Evolutionary conservation across 2,888 invertebrate species (phyloP).

Genomic region (Tipula confusa): DNA sequence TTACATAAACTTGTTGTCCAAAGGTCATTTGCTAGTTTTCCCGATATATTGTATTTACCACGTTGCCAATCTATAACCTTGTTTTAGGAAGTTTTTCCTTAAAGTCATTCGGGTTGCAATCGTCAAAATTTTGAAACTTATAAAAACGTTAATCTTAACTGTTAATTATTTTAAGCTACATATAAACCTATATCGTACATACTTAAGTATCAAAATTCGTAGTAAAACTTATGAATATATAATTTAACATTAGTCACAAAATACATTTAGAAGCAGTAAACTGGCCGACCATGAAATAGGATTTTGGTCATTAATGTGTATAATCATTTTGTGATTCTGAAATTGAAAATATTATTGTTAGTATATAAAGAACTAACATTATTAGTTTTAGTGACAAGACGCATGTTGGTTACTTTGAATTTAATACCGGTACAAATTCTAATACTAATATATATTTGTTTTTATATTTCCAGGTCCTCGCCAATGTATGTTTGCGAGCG

Average conservation of each 20-base stretch:
- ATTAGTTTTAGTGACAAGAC: not conserved
- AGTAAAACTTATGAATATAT: too few species aligned
- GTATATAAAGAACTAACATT: not conserved
- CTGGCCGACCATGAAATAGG: not conserved
- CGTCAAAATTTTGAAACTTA: too few species aligned
- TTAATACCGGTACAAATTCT: not conserved
- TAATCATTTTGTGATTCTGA: not conserved
- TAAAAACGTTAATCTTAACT: too few species aligned
- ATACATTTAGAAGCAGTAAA: not conserved
- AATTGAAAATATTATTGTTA: not conserved
- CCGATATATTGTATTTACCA: too few species aligned
- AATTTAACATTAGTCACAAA: not conserved
- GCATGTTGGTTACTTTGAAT: not conserved
- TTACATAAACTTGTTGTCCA: too few species aligned
- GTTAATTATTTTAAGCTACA: too few species aligned
- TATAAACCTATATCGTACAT: too few species aligned
- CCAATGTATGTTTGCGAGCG: slow-evolving; percentile 48
- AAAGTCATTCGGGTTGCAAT: too few species aligned
- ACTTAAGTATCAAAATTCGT: too few species aligned
- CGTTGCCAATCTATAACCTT: too few species aligned
- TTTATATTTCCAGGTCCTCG: slow-evolving; percentile 47
- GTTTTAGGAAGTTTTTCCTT: too few species aligned
- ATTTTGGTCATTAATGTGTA: not conserved
- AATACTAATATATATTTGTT: not conserved
- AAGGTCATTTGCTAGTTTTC: too few species aligned